Base-by-base conservation (phyloP, 2,888 invertebrate genomes). In the Archaeoteleia sp. region DNA sequence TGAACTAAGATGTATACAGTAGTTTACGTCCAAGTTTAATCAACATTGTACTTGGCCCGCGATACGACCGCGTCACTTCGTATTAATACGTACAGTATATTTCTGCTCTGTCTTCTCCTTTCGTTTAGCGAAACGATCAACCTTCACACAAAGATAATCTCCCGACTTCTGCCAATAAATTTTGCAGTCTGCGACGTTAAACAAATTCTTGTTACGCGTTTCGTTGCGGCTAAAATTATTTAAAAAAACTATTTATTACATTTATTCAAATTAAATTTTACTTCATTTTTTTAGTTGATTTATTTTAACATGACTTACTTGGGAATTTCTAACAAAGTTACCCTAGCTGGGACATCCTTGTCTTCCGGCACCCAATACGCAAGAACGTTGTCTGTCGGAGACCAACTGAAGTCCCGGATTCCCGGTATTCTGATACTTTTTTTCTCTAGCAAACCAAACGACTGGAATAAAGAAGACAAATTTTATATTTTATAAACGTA, bases 111-210 rank as follows among this genome's bases (percentile, higher is more conserved):
- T 92, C 75, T 97, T 96, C 82, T 98, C 97, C 81, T 96, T 96
- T 78, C 95, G 94, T 87, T 97, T 97, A 1, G 94, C 92, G 85
- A 91, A 93, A 57, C 93, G 88, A 83, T 95, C 95, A 0, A 95
- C 94, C 87, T 98, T 98, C 0, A 98, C 98, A 78, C 98, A 98
- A 15, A 99, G 88, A 84, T 97, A 97, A 84, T 98, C 97, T 0
- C 99, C 99, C 14, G 93, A 94, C 86, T 97, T 97, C 86, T 99
- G 99, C 99, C 99, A 99, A 85, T 97, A 97, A 84, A 99, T 95
- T 79, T 97, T 96, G 84, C 98, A 98, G 83, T 98, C 97, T 0
- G 97, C 97, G 0, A 99, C 98, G 70, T 95, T 97, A 89, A 99
- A 99, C 57, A 98, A 88, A 86, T 97, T 98, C 86, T 98, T 97